Evolutionary conservation across 2,113 vertebrate species (phyloP).

Genomic region (Malaclemys terrapin): DNA sequence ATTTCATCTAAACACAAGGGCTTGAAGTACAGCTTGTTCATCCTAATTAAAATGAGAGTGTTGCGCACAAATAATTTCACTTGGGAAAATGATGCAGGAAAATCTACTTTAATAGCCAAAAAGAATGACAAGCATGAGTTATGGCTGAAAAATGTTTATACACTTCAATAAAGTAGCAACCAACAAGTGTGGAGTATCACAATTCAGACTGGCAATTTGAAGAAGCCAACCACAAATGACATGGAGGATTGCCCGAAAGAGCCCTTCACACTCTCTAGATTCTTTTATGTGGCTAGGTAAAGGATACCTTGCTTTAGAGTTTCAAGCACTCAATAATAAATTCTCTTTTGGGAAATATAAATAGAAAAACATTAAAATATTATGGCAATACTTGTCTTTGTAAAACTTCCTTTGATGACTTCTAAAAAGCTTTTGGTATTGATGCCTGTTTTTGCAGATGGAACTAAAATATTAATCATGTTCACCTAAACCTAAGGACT

Average conservation of each 20-base stretch:
- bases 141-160: not conserved
- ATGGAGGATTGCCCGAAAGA: not conserved
- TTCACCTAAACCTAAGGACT: not conserved
- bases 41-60: not conserved
- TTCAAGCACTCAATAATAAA: not conserved
- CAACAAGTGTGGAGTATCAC: not conserved
- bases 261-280: not conserved
- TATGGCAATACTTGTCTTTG: not conserved
- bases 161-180: not conserved
- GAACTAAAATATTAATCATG: rapidly evolving
- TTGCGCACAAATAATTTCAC: not conserved
- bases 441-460: not conserved
- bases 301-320: not conserved
- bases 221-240: not conserved
- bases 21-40: not conserved
- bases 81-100: not conserved
- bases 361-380: not conserved
- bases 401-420: not conserved
- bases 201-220: not conserved
- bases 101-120: not conserved
- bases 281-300: not conserved
- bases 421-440: not conserved
- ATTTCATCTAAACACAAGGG: not conserved
- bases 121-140: rapidly evolving
- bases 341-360: not conserved